Percentiles rank a stretch among this genome's conserved stretches.
These are phyloP conservation scores for Oreochromis grahami DNA, from an alignment of 2,797 vertebrate genomes.

Conservation along the genomic window DNA sequence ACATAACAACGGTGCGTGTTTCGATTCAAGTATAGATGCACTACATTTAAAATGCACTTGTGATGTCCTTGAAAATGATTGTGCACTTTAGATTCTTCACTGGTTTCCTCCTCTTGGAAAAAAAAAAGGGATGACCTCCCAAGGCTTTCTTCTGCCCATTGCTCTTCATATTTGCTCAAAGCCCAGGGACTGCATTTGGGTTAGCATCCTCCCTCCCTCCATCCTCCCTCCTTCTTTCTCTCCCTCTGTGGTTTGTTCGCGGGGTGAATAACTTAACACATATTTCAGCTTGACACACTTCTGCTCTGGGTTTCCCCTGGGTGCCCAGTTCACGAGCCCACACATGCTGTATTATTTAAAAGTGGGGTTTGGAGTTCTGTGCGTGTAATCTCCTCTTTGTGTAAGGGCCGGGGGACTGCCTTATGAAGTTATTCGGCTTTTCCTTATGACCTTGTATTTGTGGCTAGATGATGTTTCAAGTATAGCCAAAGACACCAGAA, in stretches of 20 bases:
- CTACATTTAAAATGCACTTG: conserved; percentile 11
- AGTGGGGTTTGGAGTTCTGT: conserved; percentile 33
- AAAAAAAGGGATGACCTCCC: conserved; percentile 64
- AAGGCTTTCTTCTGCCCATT: conserved; percentile 54
- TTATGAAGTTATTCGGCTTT: conserved; percentile 15
- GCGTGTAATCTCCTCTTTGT: conserved; percentile 26
- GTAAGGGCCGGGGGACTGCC: neutral
- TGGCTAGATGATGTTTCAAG: neutral
- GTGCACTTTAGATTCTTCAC: conserved; percentile 40
- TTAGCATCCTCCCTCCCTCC: conserved; percentile 31
- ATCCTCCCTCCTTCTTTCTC: neutral
- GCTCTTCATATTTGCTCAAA: conserved; percentile 56
- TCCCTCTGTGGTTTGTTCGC: conserved; percentile 24
- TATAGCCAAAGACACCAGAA: neutral
- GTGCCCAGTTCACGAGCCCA: conserved; percentile 54
- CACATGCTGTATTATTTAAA: conserved; percentile 73
- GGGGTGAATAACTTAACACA: conserved; percentile 73
- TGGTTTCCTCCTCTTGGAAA: conserved; percentile 48
- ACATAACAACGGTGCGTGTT: neutral
- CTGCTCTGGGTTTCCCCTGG: conserved; percentile 58
- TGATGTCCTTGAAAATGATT: conserved; percentile 47
- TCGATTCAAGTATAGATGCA: neutral
- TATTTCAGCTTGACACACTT: conserved; percentile 75
- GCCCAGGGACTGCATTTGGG: conserved; percentile 55
- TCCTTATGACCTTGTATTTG: conserved; percentile 33